Conservation (phyloP, 2,888 invertebrate species). For the Eristalis intricaria region DNA sequence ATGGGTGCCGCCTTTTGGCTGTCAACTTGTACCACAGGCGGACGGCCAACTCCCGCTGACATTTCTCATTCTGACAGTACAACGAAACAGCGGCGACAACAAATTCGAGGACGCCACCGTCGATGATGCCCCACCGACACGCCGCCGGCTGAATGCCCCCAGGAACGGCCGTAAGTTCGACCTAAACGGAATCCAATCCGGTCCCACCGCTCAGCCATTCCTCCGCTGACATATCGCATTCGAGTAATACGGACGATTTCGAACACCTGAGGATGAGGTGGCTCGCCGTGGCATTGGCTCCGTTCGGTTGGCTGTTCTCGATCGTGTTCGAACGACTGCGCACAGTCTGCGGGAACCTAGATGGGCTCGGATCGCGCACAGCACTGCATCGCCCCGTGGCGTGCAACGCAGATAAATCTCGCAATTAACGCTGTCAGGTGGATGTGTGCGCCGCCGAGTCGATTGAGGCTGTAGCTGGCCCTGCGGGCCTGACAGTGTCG, state of each 20-base stretch:
- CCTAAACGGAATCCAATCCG: too few species aligned
- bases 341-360: too few species aligned
- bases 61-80: slow-evolving; percentile 62
- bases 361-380: not conserved
- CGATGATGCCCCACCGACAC: not conserved
- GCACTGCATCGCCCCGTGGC: slow-evolving; percentile 35
- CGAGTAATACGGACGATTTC: slow-evolving; percentile 66
- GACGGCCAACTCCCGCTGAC: slow-evolving; percentile 64
- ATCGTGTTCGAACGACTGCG: not conserved
- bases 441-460: not conserved
- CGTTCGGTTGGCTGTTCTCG: not conserved
- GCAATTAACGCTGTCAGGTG: slow-evolving; percentile 70
- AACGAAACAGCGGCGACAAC: slow-evolving; percentile 67
- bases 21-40: slow-evolving; percentile 63
- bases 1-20: slow-evolving; percentile 70
- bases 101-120: slow-evolving; percentile 62
- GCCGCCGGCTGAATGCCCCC: slow-evolving; percentile 23
- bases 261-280: slow-evolving; percentile 63
- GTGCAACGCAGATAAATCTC: slow-evolving; percentile 54
- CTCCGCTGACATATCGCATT: slow-evolving; percentile 57
- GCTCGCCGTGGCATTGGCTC: slow-evolving; percentile 26
- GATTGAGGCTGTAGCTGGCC: not conserved
- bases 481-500: too few species aligned
- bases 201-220: slow-evolving; percentile 15
- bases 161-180: slow-evolving; percentile 12